Percentiles rank a stretch among this genome's conserved stretches.
Conservation (phyloP, 2,113 vertebrate species). For the Hydrolagus affinis region DNA sequence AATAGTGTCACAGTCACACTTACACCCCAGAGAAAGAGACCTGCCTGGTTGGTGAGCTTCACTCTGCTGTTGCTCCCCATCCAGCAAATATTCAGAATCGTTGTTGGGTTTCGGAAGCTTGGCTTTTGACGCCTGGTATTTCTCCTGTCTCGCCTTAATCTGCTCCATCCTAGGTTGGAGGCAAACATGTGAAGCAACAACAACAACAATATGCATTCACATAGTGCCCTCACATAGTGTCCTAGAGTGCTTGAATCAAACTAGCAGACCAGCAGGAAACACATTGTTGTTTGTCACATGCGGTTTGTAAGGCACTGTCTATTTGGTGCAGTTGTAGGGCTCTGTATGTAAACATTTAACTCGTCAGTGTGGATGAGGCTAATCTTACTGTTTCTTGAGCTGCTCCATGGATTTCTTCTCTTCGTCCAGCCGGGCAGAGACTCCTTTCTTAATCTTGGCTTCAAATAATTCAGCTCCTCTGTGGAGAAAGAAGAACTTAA, state of each 20-base stretch:
- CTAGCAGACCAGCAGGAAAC: too few species aligned
- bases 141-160: conserved; percentile 58
- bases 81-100: not conserved
- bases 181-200: too few species aligned
- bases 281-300: too few species aligned
- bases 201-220: too few species aligned
- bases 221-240: too few species aligned
- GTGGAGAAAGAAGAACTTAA: conserved; percentile 14
- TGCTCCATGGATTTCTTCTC: conserved; percentile 55
- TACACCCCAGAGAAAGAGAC: not conserved
- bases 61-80: not conserved
- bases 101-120: not conserved
- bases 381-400: conserved; percentile 55
- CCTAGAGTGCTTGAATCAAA: too few species aligned
- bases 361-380: conserved; percentile 37
- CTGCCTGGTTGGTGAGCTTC: not conserved
- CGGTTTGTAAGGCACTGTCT: too few species aligned
- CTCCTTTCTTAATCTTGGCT: conserved; percentile 55
- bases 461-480: conserved; percentile 64
- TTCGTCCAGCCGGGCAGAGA: conserved; percentile 49
- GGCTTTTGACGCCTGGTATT: conserved; percentile 28
- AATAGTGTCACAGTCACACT: too few species aligned
- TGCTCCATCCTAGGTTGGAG: conserved; percentile 54
- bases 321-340: too few species aligned
- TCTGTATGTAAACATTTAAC: too few species aligned